Evolutionary conservation across 2,113 vertebrate genomes (phyloP), one percentile per base, ranked within the genome.

Genomic region (Hypocryptadius cinnamomeus): DNA sequence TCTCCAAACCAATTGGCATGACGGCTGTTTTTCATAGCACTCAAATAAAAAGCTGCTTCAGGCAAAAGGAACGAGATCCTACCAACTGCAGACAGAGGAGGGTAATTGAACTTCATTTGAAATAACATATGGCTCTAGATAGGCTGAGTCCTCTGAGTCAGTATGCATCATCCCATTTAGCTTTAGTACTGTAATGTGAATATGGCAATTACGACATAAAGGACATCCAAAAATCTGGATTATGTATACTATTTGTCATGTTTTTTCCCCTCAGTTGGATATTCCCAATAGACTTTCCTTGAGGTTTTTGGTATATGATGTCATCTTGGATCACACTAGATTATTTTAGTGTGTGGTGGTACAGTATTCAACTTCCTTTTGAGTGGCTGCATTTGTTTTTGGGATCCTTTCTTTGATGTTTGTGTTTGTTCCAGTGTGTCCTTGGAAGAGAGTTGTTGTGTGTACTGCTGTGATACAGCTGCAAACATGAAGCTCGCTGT

Each of bases 21-120:
- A 76, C 57, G 66, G 40, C 66, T 91, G 35, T 85, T 96, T 95
- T 91, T 96, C 92, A 91, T 48, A 96, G 87, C 65, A 70, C 84
- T 95, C 57, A 85, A 95, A 79, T 91, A 91, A 94, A 93, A 94
- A 90, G 76, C 53, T 90, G 90, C 87, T 95, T 69, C 79, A 78
- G 79, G 87, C 85, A 51, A 89, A 91, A 92, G 78, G 66, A 82
- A 66, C 0, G 0, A 89, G 70, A 87, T 91, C 33, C 63, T 82
- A 87, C 89, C 68, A 68, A 51, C 35, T 77, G 65, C 12, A 48
- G 40, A 63, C 11, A 56, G 64, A 91, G 72, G 47, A 94, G 60
- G 37, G 65, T 80, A 91, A 83, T 87, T 78, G 76, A 84, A 88
- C 79, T 74, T 74, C 23, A n/a, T 81, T 70, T 77, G 76, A 92